These are phyloP conservation scores for Hydrotaea diabolus DNA, from an alignment of 2,888 invertebrate species.

Conservation along the genomic window DNA sequence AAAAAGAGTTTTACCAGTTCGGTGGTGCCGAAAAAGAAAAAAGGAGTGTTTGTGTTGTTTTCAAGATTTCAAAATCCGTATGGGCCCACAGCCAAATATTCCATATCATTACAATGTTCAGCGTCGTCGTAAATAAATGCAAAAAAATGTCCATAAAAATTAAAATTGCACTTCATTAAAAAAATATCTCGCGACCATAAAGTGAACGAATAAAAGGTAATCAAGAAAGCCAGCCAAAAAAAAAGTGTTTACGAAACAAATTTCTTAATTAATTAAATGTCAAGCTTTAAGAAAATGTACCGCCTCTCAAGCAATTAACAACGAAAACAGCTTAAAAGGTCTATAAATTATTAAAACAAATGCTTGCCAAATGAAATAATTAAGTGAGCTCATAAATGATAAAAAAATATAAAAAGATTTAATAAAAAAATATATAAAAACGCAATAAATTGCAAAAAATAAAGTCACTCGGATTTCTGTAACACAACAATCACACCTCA, in stretches of 20 bases:
- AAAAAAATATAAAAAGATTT: not conserved
- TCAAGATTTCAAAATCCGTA: constrained; percentile 37
- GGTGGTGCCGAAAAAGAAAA: not conserved
- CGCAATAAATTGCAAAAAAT: constrained; percentile 16
- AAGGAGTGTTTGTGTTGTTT: constrained; percentile 40
- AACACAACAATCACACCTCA: not conserved
- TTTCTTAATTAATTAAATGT: constrained; percentile 59
- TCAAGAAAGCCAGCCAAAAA: constrained; percentile 63
- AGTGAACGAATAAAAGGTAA: constrained; percentile 58
- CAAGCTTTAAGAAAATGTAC: constrained; percentile 15
- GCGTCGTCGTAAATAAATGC: constrained; percentile 40
- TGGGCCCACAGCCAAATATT: not conserved
- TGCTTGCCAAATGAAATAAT: not conserved
- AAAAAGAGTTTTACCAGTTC: too few relatives aligned
- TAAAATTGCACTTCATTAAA: constrained; percentile 61
- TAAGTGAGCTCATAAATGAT: not conserved
- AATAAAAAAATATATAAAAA: constrained; percentile 1
- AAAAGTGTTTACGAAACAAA: constrained; percentile 41
- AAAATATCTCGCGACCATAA: not conserved
- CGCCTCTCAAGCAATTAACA: constrained; percentile 15
- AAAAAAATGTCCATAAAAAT: constrained; percentile 47
- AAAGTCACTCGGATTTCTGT: not conserved
- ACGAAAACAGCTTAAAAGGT: not conserved
- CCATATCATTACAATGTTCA: too few relatives aligned
- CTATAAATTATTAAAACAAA: constrained; percentile 26